These are phyloP conservation scores for Salticus scenicus DNA, from an alignment of 2,888 invertebrate species.

Conservation along the genomic window DNA sequence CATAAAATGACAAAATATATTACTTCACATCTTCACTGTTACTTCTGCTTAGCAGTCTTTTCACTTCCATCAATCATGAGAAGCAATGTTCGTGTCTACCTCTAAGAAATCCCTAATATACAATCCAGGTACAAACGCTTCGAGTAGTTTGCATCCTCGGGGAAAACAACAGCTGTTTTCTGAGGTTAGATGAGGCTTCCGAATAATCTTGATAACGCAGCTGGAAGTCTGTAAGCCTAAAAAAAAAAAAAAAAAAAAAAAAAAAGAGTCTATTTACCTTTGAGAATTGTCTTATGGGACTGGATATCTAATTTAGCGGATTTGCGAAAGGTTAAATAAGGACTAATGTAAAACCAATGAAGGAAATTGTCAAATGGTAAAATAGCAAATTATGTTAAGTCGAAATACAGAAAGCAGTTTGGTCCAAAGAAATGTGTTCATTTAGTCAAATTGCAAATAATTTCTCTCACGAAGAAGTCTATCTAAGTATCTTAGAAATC, in stretches of 20 bases:
- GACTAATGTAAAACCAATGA: neutral
- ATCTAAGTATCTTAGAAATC: too few species aligned
- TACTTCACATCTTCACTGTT: neutral
- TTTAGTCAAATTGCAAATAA: too few species aligned
- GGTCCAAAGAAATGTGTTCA: too few species aligned
- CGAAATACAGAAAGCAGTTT: too few species aligned
- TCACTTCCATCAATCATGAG: neutral
- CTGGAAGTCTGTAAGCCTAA: neutral
- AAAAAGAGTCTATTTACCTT: too few species aligned
- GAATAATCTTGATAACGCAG: neutral
- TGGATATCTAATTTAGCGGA: neutral
- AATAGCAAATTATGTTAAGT: too few species aligned
- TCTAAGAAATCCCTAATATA: neutral
- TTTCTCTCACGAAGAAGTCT: too few species aligned
- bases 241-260: neutral
- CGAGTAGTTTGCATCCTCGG: slow-evolving; percentile 1
- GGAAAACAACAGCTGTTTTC: neutral
- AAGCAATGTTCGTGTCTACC: neutral
- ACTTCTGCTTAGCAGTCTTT: neutral
- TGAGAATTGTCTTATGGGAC: neutral
- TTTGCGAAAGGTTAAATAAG: neutral
- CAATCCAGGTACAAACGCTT: neutral
- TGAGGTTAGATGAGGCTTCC: slow-evolving; percentile 2
- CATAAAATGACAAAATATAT: neutral
- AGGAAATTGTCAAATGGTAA: too few species aligned